These are phyloP conservation scores for Cylas formicarius DNA, from an alignment of 1,140 invertebrate species.

Conservation along the genomic window DNA sequence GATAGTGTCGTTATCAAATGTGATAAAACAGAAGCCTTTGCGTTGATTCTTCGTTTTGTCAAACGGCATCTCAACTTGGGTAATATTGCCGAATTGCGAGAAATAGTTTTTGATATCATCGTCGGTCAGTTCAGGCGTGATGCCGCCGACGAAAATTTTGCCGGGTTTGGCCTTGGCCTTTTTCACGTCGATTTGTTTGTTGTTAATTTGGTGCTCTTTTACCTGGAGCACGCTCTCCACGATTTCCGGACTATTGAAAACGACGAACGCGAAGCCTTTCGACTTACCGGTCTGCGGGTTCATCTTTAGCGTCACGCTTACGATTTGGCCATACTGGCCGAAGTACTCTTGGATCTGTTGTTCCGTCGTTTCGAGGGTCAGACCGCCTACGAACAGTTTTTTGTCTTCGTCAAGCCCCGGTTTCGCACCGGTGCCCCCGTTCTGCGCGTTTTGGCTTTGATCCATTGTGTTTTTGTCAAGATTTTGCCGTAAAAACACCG, in stretches of 20 bases:
- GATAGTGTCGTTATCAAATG: constrained; percentile 83
- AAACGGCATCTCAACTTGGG: constrained; percentile 88
- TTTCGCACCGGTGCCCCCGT: constrained; percentile 6
- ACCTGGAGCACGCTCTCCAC: constrained; percentile 80
- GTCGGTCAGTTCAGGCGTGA: constrained; percentile 78
- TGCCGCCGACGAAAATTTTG: constrained; percentile 88
- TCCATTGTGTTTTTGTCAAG: constrained; percentile 15
- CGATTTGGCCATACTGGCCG: constrained; percentile 76
- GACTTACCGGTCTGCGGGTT: constrained; percentile 80
- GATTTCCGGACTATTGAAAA: constrained; percentile 76
- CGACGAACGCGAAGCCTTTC: constrained; percentile 87
- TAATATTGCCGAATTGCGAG: constrained; percentile 81
- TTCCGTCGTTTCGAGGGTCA: constrained; percentile 93
- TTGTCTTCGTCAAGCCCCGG: constrained; percentile 20
- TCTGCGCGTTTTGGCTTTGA: constrained; percentile 14
- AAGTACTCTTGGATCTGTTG: constrained; percentile 88
- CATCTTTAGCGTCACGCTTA: constrained; percentile 85
- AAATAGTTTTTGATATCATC: constrained; percentile 88
- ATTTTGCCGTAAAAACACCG: constrained; percentile 8
- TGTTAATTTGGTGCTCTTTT: constrained; percentile 83
- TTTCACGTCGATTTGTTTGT: constrained; percentile 87
- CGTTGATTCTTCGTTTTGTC: constrained; percentile 91
- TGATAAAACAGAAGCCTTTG: constrained; percentile 88
- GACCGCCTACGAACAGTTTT: constrained; percentile 53
- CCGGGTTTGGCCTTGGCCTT: constrained; percentile 84